Percentiles rank a stretch among this genome's conserved stretches.
These are phyloP conservation scores for Pipistrellus pipistrellus DNA, from an alignment of 2,797 vertebrate species.

Conservation along the genomic window DNA sequence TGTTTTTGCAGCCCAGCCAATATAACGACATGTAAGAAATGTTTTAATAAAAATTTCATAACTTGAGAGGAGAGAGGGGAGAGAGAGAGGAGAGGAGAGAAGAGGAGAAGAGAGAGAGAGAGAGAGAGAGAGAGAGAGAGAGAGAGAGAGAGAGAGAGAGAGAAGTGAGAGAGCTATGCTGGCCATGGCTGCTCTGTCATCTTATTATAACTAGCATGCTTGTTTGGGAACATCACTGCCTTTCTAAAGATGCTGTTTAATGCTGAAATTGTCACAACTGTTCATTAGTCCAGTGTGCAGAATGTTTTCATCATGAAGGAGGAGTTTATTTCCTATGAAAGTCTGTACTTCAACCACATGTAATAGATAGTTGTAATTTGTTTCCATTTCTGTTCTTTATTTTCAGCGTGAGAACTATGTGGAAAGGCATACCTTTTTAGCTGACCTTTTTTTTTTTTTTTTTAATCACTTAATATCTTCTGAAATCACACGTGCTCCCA, in stretches of 20 bases:
- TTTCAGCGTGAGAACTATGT: neutral
- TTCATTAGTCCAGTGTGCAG: neutral
- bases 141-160: too few species aligned
- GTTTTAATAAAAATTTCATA: too few species aligned
- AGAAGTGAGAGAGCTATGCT: too few species aligned
- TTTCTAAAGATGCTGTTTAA: conserved; percentile 28
- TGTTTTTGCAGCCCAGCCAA: too few species aligned
- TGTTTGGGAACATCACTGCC: neutral
- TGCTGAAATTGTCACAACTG: conserved; percentile 13
- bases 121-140: too few species aligned
- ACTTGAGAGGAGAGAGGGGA: too few species aligned
- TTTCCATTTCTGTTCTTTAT: neutral
- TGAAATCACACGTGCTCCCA: conserved; percentile 37
- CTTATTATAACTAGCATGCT: neutral
- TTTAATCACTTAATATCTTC: neutral
- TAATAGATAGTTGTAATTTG: neutral
- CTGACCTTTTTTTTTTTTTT: neutral
- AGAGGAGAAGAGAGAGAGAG: too few species aligned
- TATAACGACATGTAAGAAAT: too few species aligned
- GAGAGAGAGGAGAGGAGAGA: too few species aligned
- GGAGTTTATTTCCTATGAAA: conserved; percentile 13
- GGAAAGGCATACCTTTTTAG: conserved; percentile 28
- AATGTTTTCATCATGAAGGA: conserved; percentile 5
- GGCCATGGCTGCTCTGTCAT: neutral
- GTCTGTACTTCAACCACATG: neutral